A percentile compares a stretch with the other conserved stretches of the same genome.
Evolutionary conservation across 2,888 invertebrate species (phyloP).

Genomic region (Teleogryllus oceanicus): DNA sequence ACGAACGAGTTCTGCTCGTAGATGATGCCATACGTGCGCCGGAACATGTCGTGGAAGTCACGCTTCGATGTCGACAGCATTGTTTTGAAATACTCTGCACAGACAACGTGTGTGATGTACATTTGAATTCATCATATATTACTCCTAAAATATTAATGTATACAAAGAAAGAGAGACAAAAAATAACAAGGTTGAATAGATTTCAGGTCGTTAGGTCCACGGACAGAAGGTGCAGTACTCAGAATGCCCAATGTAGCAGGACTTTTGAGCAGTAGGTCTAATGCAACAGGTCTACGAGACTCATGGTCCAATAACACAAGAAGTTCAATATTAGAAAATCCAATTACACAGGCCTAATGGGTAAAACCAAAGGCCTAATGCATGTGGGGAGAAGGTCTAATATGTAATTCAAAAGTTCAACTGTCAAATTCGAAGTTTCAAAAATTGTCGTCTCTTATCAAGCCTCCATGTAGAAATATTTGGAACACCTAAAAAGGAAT

Average conservation of each 20-base stretch:
- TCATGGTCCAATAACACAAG: no score
- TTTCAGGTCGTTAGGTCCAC: not conserved
- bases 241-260: not conserved
- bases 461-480: no score
- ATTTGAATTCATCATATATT: not conserved
- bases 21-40: constrained; percentile 88
- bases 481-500: no score
- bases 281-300: no score
- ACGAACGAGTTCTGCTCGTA: constrained; percentile 92
- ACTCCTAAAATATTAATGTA: not conserved
- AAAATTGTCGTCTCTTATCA: no score
- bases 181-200: not conserved
- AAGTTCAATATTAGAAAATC: no score
- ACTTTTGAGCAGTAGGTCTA: no score
- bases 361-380: no score
- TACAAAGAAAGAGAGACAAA: not conserved
- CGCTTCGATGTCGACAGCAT: constrained; percentile 76
- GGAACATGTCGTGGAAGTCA: constrained; percentile 94
- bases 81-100: constrained; percentile 67
- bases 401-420: no score
- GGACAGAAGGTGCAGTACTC: not conserved
- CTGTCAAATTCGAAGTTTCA: no score
- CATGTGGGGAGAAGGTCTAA: no score
- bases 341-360: no score
- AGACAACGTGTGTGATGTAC: not conserved